Base-by-base conservation (phyloP, 2,113 vertebrate species). In the Himantopus leucocephalus region DNA sequence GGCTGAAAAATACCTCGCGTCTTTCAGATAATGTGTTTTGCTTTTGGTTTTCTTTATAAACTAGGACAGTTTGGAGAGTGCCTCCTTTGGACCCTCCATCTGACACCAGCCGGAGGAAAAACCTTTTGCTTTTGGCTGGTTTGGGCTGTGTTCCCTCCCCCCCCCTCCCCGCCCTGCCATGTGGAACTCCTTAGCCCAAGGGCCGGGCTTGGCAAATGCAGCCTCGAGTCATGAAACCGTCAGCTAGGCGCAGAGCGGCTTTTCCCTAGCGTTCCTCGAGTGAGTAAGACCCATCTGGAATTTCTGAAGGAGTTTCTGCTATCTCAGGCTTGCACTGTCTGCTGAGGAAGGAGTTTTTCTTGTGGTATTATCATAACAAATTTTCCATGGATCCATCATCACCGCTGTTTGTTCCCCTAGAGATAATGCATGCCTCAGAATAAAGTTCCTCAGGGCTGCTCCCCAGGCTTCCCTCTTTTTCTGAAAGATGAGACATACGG, bases 141-240 rank as follows among this genome's bases (percentile, higher is more conserved):
- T 82, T 87, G 30, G 77, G 30, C 32, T 64, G 6, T 32, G 30
- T 3, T 95, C 35, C 76, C 34, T 9, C 37, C 37, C 37, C 8
- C 37, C 34, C 11, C n/a, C n/a, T n/a, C n/a, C n/a, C n/a, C n/a
- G n/a, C n/a, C 23, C 64, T 4, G 2, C 18, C 74, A 52, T 13
- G 3, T n/a, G 81, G 53, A 66, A 89, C 2, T 32, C 34, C 48
- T 91, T 53, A 81, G n/a, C n/a, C 26, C 30, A 7, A 13, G 39
- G 64, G 34, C 55, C 6, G 0, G 63, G 9, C 37, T 95, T 90
- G 86, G 35, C 58, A 82, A 83, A 78, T 0, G 1, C 41, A 75
- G 37, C 14, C 47, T 92, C 0, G 0, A 43, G 27, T 15, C 14
- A 8, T 45, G 59, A 68, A 92, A 64, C 30, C 5, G 0, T 0